These are phyloP conservation scores for Eospalax fontanierii DNA, from an alignment of 2,797 vertebrate species.

Conservation along the genomic window DNA sequence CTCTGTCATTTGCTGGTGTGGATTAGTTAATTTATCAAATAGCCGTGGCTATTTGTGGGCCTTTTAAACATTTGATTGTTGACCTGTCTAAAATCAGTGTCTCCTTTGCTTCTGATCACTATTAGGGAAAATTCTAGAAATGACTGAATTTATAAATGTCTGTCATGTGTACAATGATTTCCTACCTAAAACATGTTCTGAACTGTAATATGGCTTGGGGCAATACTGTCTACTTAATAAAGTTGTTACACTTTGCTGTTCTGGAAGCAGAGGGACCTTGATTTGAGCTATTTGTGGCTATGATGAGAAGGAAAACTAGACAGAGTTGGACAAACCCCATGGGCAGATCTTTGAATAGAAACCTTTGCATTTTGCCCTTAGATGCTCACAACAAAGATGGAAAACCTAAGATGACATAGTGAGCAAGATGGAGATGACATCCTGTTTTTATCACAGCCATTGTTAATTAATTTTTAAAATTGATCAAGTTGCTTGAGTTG, in stretches of 20 bases:
- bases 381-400: not conserved
- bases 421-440: not conserved
- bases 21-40: not conserved
- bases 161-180: not conserved
- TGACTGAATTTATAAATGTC: conserved; percentile 24
- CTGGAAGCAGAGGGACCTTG: not conserved
- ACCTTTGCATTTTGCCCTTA: not conserved
- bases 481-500: not conserved
- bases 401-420: not conserved
- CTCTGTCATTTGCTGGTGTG: not conserved
- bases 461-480: not conserved
- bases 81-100: not conserved
- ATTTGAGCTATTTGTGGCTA: not conserved
- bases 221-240: not conserved
- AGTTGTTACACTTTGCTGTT: not conserved
- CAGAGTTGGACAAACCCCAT: not conserved
- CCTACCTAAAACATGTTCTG: not conserved
- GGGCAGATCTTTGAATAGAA: not conserved
- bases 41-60: not conserved
- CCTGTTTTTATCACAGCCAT: not conserved
- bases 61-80: conserved; percentile 8
- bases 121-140: not conserved
- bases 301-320: not conserved
- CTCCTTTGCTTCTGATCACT: conserved; percentile 9
- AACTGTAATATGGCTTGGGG: not conserved